Base-by-base conservation (phyloP, 2,797 vertebrate genomes). In the Phoxinus dragarum region DNA sequence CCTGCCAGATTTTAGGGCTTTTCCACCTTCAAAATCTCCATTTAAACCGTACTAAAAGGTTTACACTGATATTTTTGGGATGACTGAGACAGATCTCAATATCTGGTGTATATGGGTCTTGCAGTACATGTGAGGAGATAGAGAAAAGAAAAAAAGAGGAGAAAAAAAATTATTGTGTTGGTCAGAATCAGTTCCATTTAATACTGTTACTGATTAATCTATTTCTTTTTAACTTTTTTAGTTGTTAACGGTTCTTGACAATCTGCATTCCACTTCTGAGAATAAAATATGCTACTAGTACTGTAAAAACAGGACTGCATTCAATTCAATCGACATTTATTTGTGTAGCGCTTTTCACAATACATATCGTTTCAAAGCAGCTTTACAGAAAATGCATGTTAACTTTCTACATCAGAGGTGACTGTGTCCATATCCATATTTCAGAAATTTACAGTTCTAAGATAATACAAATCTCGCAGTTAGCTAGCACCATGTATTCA, bases 121-220 rank as follows among this genome's bases (percentile, higher is more conserved):
- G 52, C 64, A 80, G 52, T 80, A 68, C 64, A 80, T 80, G 19
- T 52, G 27, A 34, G 17, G 19, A 80, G 64, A 80, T 80, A n/a
- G 27, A 27, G 27, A 64, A 59, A 38, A 42, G 0, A 31, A 16
- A 14, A 3, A 40, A 27, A 27, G 27, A 27, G 27, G 27, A 27
- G 27, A 27, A 27, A 27, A 27, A 27, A 27, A 27, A 27, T 1
- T 27, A 27, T 27, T 31, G 5, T 44, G n/a, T 47, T 1, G 12
- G 44, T 36, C 23, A 47, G 23, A 87, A 90, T 92, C 88, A 85
- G 78, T 61, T 78, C 21, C 6, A 27, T 17, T 64, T 42, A 34
- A 76, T 82, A 81, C 88, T 87, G 71, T 85, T 23, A 64, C 68
- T 89, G 85, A 89, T 84, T 88, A 77, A 88, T n/a, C 10, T n/a